Evolutionary conservation across 35 echinoderm and acorn worm genomes (phyloP), one percentile per base, ranked within the genome.

Genomic region (Lytechinus variegatus): DNA sequence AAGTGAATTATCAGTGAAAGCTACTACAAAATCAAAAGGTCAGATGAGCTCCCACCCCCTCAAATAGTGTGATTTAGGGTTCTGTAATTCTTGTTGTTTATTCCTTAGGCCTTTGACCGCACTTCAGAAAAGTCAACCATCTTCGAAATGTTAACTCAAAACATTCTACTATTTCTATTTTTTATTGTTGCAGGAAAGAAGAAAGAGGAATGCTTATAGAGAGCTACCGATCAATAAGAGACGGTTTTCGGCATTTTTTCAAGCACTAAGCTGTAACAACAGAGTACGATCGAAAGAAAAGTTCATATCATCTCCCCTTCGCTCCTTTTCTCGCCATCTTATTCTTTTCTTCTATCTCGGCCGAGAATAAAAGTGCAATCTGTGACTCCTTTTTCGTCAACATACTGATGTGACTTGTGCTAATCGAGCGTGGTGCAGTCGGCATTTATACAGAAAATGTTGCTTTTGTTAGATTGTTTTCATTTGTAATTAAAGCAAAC

Each of bases 401-500:
- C 66, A 79, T 79, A 24, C 66, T 79, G 88, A 54, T 90, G 28
- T 90, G 88, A 90, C 88, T 44, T 29, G 88, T 54, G 88, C 27
- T 90, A 90, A 90, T 90, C 88, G 88, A 90, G 29, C 66, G 16
- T 90, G 52, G 9, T 8, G 88, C 28, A 90, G 88, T 54, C 88
- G 29, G 88, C 29, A 54, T 90, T 79, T 79, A 90, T 90, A 90
- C 52, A 52, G 88, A 54, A 90, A 54, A 90, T 44, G 29, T 54
- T 90, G 88, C 88, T 90, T 79, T 90, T 90, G 88, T 90, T 52
- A 44, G 88, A 44, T 44, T 90, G 88, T 90, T 90, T 52, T 90
- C 52, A 90, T 54, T 90, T 90, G 88, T 90, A 90, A 90, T 90
- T 90, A 90, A 90, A 90, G 88, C 88, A 54, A 54, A 90, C 88